These are phyloP conservation scores for Anolis carolinensis DNA, from an alignment of 2,113 vertebrate species.

Conservation along the genomic window DNA sequence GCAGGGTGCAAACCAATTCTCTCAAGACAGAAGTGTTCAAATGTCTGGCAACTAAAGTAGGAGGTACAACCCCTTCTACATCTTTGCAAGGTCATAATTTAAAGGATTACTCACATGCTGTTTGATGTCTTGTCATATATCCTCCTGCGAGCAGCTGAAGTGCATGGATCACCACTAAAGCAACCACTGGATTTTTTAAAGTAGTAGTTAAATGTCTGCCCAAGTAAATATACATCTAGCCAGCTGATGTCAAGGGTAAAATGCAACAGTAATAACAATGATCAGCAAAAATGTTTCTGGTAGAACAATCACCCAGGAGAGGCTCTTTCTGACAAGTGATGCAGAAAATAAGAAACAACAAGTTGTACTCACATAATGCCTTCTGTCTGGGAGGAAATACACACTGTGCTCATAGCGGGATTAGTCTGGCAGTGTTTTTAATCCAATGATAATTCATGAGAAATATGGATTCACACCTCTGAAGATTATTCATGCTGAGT, in stretches of 20 bases:
- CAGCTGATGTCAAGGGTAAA: conserved; percentile 34
- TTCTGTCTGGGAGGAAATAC: not conserved
- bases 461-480: not conserved
- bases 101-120: conserved; percentile 54
- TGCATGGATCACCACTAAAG: conserved; percentile 48
- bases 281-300: not conserved
- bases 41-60: conserved; percentile 31
- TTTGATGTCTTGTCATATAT: conserved; percentile 50
- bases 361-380: not conserved
- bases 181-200: conserved; percentile 20
- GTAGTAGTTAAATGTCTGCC: conserved; percentile 20
- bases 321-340: conserved; percentile 10
- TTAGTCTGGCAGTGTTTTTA: not conserved
- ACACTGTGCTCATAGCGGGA: not conserved
- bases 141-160: conserved; percentile 38
- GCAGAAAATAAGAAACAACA: not conserved
- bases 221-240: conserved; percentile 55
- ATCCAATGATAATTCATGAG: not conserved
- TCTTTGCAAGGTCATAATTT: conserved; percentile 51
- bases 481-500: not conserved
- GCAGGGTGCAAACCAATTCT: conserved; percentile 20
- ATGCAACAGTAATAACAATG: conserved; percentile 20
- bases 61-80: conserved; percentile 8
- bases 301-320: conserved; percentile 33
- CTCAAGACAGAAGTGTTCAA: conserved; percentile 11